Percentiles rank a stretch among this genome's conserved stretches.
Evolutionary conservation across 2,797 vertebrate species (phyloP).

Genomic region (Pagetopsis macropterus): DNA sequence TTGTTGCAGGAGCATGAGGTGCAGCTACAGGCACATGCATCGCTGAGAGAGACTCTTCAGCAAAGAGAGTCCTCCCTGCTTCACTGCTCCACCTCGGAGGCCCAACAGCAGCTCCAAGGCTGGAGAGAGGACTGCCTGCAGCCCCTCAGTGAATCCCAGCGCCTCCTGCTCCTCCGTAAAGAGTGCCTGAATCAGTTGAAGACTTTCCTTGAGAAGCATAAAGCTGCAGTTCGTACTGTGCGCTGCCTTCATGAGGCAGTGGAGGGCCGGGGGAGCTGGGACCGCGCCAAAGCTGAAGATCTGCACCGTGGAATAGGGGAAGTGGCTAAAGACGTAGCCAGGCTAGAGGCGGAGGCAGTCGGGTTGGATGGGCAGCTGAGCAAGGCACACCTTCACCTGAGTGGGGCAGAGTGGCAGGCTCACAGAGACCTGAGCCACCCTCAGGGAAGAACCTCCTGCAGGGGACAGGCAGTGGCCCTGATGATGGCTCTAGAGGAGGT

Average conservation of each 20-base stretch:
- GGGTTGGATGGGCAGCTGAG: constrained; percentile 88
- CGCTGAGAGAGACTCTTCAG: constrained; percentile 80
- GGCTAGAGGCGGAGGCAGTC: constrained; percentile 86
- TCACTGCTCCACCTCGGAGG: constrained; percentile 81
- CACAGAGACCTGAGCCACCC: constrained; percentile 81
- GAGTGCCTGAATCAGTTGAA: constrained; percentile 83
- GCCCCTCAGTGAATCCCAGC: constrained; percentile 87
- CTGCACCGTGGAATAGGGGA: constrained; percentile 83
- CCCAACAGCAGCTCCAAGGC: constrained; percentile 84
- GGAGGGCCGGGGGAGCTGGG: constrained; percentile 88
- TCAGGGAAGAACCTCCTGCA: constrained; percentile 87
- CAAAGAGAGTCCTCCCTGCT: constrained; percentile 81
- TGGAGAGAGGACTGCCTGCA: constrained; percentile 90
- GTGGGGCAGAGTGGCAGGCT: constrained; percentile 71
- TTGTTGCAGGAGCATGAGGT: constrained; percentile 84
- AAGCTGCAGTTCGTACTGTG: constrained; percentile 68
- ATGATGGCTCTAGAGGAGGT: constrained; percentile 85
- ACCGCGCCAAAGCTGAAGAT: constrained; percentile 85
- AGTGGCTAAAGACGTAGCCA: constrained; percentile 83
- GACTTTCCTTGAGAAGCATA: constrained; percentile 83
- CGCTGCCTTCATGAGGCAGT: constrained; percentile 83
- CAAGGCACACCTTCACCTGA: constrained; percentile 92
- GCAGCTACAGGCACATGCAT: constrained; percentile 80
- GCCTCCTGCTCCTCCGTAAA: constrained; percentile 84
- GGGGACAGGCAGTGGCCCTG: constrained; percentile 81